Evolutionary conservation across 2,113 vertebrate species (phyloP), one percentile per base, ranked within the genome.

Genomic region (Sminthopsis crassicaudata): DNA sequence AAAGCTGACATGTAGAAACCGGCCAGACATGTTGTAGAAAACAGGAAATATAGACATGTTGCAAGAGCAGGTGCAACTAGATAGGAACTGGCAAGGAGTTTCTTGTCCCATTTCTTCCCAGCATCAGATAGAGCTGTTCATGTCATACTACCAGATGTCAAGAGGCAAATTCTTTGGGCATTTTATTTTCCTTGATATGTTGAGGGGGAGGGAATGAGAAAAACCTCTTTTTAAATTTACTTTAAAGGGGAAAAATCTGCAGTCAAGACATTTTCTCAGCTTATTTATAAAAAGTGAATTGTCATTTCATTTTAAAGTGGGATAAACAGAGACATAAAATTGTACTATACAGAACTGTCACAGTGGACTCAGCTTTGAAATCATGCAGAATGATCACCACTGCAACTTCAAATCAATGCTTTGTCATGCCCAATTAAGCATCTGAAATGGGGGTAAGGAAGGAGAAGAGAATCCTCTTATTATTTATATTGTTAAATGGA

Each of bases 321-420:
- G 51, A 53, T 95, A 98, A 98, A 97, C 95, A 98, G 98, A 97
- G 51, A 48, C 92, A 95, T 51, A 30, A 94, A 97, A 97, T 42
- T 93, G 36, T 52, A 46, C 92, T 60, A 51, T 88, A 97, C 92
- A 92, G 91, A 95, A 90, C 46, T 97, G 92, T 97, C 96, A 97
- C 96, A 97, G 95, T 89, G 90, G 27, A 53, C 14, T 84, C 2
- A 55, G 46, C 53, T 93, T 97, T 97, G 96, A 96, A 97, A 95
- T 96, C 88, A 94, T 95, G 97, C 93, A 84, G 57, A 97, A 90
- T 48, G 57, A 92, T 51, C 96, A 55, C 50, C n/a, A 91, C 36
- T 97, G n/a, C 19, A 27, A 95, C 94, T 97, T 98, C 91, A 88
- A 92, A 93, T 93, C 16, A 89, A 50, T 93, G 92, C 95, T 97